These are phyloP conservation scores for Fratercula arctica DNA, from an alignment of 2,797 vertebrate species.

Conservation along the genomic window DNA sequence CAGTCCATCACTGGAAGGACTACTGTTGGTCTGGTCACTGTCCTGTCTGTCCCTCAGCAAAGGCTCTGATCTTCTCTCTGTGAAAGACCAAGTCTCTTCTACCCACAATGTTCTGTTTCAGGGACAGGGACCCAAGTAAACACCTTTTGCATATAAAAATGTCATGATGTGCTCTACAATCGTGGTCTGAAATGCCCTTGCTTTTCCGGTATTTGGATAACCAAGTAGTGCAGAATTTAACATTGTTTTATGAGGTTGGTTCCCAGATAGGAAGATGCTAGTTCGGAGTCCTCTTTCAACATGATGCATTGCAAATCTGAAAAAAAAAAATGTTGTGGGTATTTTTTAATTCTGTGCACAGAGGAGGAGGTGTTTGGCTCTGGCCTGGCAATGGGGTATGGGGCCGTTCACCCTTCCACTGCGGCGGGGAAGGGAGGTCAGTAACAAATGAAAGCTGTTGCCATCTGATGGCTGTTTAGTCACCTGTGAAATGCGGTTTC, in stretches of 20 bases:
- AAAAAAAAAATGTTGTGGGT: neutral
- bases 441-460: slow-evolving; percentile 19
- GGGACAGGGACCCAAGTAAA: neutral
- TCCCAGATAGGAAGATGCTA: neutral
- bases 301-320: neutral
- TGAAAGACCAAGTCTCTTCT: neutral
- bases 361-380: neutral
- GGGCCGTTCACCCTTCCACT: accelerated
- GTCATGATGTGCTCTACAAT: neutral
- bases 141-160: neutral
- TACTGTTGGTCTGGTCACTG: neutral
- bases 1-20: neutral
- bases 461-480: slow-evolving; percentile 28
- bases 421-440: neutral
- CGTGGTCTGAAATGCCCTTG: neutral
- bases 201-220: neutral
- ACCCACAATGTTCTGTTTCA: neutral
- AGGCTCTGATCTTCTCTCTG: neutral
- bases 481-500: slow-evolving; percentile 57
- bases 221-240: neutral
- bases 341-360: neutral
- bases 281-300: neutral
- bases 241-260: neutral
- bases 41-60: neutral
- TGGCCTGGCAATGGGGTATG: neutral